Evolutionary conservation across 1,140 invertebrate species (phyloP).

Genomic region (Drosophila nannoptera): DNA sequence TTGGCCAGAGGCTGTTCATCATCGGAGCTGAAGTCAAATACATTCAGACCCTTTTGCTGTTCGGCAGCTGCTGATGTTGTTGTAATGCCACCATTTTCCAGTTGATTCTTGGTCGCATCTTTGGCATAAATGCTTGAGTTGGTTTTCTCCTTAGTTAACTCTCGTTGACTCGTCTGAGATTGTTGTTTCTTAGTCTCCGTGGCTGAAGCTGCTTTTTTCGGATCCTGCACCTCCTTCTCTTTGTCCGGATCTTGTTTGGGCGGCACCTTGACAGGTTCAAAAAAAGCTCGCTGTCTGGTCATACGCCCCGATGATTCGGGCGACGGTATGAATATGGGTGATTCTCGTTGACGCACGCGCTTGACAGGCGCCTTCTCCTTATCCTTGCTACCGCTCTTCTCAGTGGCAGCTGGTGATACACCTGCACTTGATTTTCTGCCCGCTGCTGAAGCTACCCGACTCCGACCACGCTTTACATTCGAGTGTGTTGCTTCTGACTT

Average conservation of each 20-base stretch:
- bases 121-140: conserved; percentile 75
- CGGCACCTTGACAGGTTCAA: conserved; percentile 75
- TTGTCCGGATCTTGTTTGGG: conserved; percentile 44
- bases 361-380: conserved; percentile 63
- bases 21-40: conserved; percentile 79
- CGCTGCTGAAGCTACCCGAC: conserved; percentile 24
- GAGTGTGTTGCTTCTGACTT: conserved; percentile 46
- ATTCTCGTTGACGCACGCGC: conserved; percentile 67
- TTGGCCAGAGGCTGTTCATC: conserved; percentile 79
- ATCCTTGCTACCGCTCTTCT: conserved; percentile 14
- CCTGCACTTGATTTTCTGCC: conserved; percentile 37
- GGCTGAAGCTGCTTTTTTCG: conserved; percentile 11
- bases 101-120: conserved; percentile 66
- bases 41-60: conserved; percentile 60
- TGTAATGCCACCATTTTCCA: conserved; percentile 57
- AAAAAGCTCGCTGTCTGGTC: conserved; percentile 75
- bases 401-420: conserved; percentile 17
- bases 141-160: conserved; percentile 62
- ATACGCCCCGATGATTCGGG: conserved; percentile 73
- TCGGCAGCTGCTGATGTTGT: conserved; percentile 11
- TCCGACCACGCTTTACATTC: conserved; percentile 43
- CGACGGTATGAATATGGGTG: conserved; percentile 76
- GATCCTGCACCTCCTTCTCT: conserved; percentile 19
- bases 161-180: neutral
- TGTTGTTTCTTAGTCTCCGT: conserved; percentile 12